Base-by-base conservation (phyloP, 2,797 vertebrate species). In the Chrosomus eos region DNA sequence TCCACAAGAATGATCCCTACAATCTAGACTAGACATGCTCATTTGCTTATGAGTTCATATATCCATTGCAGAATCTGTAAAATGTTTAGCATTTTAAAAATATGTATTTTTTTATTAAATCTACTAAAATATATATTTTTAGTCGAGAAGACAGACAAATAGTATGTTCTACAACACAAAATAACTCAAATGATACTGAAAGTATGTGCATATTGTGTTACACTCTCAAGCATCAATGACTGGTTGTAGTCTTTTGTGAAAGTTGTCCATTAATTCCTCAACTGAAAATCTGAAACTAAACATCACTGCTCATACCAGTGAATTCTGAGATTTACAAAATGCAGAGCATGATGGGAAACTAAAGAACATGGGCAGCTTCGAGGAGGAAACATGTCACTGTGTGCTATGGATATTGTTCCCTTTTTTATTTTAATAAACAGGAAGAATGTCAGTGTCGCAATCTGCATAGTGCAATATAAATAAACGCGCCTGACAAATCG, bases 1-100 rank as follows among this genome's bases (percentile, higher is more conserved):
- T 83, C 19, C 74, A 68, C 82, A 84, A 33, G n/a, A 71, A 28
- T 21, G n/a, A 55, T 19, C 33, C 31, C 62, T 51, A 31, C 21
- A 33, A 83, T 83, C 28, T 74, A 75, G 28, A 51, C 38, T n/a
- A 64, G 55, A 60, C 51, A 68, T 21, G n/a, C 55, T 70, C 2
- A 11, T n/a, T 55, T 36, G 8, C 38, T 60, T 26, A 10, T 28
- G 5, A 4, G 18, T 31, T 40, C 19, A 6, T 45, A 53, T 36
- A 67, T 67, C 23, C 7, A 16, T 11, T 80, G 45, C 64, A 45
- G 38, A 71, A 82, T 45, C 36, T 43, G 51, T 21, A 6, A 58
- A 16, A 68, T 13, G 5, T 36, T 55, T 1, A 80, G 13, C 4
- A 18, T 33, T 8, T 19, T 3, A 60, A 78, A 60, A 43, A 26